Evolutionary conservation across 2,797 vertebrate genomes (phyloP).

Genomic region (Yasuhikotakia modesta): DNA sequence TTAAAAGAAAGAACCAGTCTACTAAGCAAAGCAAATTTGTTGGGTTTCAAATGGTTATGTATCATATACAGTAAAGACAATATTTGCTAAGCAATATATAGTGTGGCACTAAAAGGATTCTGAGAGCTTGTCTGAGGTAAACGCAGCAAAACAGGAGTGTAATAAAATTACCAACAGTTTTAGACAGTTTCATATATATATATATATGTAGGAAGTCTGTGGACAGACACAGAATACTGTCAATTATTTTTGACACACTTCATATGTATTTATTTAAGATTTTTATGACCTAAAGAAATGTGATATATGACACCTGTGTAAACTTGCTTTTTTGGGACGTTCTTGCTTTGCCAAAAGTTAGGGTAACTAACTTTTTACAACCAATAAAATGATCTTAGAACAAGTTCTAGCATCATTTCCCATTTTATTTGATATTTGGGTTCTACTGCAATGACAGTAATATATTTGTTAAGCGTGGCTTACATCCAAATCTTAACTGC

Average conservation of each 20-base stretch:
- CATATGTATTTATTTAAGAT: neutral
- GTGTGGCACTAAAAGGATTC: conserved; percentile 8
- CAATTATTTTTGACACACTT: neutral
- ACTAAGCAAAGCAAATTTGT: no score
- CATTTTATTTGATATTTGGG: no score
- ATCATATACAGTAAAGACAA: neutral
- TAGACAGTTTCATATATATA: conserved; percentile 5
- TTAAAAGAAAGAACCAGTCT: no score
- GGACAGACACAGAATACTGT: neutral
- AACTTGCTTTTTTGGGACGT: no score
- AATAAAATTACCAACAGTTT: conserved; percentile 18
- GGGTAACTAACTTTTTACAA: neutral
- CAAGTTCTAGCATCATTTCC: no score
- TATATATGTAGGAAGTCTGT: no score
- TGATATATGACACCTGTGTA: neutral
- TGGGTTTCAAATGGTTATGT: neutral
- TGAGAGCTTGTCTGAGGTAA: conserved; percentile 30
- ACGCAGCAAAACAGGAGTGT: conserved; percentile 12
- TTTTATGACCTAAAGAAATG: neutral
- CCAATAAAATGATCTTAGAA: no score
- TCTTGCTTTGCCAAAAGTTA: no score
- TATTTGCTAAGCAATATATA: no score
- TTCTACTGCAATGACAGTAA: no score
- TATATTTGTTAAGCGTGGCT: no score
- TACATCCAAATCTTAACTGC: neutral